Evolutionary conservation across 2,113 vertebrate genomes (phyloP), one percentile per base, ranked within the genome.

Genomic region (Zeus faber): DNA sequence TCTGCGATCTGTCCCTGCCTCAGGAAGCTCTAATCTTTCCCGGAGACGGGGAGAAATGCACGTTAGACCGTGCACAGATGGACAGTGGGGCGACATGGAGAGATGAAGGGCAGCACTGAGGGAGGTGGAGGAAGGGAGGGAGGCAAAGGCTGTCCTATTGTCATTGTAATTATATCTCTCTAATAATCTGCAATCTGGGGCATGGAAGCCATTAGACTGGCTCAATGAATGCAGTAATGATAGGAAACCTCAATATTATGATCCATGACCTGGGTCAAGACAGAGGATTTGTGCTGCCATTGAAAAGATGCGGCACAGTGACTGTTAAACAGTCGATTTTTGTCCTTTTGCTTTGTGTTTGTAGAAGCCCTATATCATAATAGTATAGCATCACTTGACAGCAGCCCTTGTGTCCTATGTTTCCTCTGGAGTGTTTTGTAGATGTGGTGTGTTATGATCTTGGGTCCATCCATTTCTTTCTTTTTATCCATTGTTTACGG

Each of bases 101-200:
- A 4, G 1, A 39, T 17, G 27, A 54, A 59, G 51, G 46, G 45
- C 66, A 49, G 74, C n/a, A n/a, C 62, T 64, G 55, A 70, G n/a
- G n/a, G 47, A 23, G 46, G 6, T n/a, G n/a, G n/a, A n/a, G 33
- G 13, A 14, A 37, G 13, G 33, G 5, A 14, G 13, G 33, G 4
- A 54, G 62, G 67, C 70, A 65, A 73, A 75, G 72, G 66, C 66
- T 53, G 64, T 21, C 41, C 60, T 37, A 62, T 78, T 76, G 67
- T 76, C 55, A 55, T 72, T 65, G 49, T 81, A n/a, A 37, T 37
- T 37, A 37, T 37, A 24, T 21, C 44, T 37, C 13, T 56, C 46
- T 55, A 54, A 49, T 81, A 11, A 37, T n/a, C 18, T 65, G 24
- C 76, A 73, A 80, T 79, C 70, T 71, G 57, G 43, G 55, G 22